These are phyloP conservation scores for Pheosia gnoma DNA, from an alignment of 2,888 invertebrate species.

Conservation along the genomic window DNA sequence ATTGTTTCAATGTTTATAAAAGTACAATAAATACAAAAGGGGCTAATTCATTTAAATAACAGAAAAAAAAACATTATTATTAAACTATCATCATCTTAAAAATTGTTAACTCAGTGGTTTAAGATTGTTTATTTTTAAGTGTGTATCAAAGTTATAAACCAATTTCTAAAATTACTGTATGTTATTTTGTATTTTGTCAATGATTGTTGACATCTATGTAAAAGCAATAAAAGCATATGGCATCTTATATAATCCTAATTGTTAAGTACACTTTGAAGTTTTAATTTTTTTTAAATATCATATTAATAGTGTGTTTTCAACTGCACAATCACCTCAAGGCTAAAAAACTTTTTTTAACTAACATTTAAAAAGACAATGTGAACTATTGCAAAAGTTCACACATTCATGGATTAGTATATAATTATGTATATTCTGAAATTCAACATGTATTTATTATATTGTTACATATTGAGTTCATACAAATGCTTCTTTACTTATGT, in stretches of 20 bases:
- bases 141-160: background rate
- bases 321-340: background rate
- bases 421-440: background rate
- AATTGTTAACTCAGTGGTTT: background rate
- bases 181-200: slow-evolving; percentile 1
- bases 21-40: slow-evolving; percentile 1
- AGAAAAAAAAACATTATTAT: background rate
- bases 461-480: slow-evolving; percentile 26
- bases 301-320: background rate
- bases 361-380: background rate
- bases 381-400: background rate
- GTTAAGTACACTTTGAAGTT: background rate
- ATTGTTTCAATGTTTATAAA: background rate
- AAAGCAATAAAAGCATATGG: background rate
- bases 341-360: background rate
- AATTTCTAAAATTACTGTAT: background rate
- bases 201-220: background rate
- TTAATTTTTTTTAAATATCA: background rate
- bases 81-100: background rate
- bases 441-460: background rate
- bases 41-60: background rate
- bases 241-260: background rate
- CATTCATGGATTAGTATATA: slow-evolving; percentile 4
- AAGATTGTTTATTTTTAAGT: background rate
- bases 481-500: slow-evolving; percentile 24